Evolutionary conservation across 2,113 vertebrate species (phyloP).

Genomic region (Hiodon alosoides): DNA sequence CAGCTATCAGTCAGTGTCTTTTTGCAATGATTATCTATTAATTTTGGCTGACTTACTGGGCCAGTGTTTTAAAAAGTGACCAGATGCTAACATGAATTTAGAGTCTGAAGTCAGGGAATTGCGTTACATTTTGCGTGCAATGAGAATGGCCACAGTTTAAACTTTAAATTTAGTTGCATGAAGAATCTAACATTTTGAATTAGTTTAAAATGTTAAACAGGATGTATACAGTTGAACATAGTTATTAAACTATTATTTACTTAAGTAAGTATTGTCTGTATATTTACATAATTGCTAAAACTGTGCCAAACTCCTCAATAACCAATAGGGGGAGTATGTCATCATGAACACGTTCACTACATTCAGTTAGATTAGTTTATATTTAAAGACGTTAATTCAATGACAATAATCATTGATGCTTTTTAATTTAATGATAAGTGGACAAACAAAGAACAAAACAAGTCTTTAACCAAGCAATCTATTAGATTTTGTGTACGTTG

Average conservation of each 20-base stretch:
- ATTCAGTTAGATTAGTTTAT: neutral
- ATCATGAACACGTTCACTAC: neutral
- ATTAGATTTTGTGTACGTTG: neutral
- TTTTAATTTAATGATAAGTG: neutral
- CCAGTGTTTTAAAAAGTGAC: too few species aligned
- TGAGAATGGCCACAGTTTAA: too few species aligned
- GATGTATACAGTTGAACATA: too few species aligned
- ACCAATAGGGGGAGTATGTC: constrained; percentile 6
- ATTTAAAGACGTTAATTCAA: neutral
- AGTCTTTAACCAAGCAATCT: neutral
- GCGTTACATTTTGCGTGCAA: too few species aligned
- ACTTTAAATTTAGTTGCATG: too few species aligned
- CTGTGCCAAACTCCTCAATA: neutral
- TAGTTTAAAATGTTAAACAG: too few species aligned
- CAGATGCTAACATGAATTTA: neutral
- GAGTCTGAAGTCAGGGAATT: too few species aligned
- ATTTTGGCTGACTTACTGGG: constrained; percentile 1
- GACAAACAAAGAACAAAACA: neutral
- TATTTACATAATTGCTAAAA: neutral
- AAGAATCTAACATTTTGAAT: too few species aligned
- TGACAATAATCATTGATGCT: neutral
- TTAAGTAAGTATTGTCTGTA: neutral
- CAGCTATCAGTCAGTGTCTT: constrained; percentile 23
- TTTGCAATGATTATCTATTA: constrained; percentile 7
- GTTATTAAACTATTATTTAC: too few species aligned